Percentiles rank a stretch among this genome's conserved stretches.
These are phyloP conservation scores for Blera fallax DNA, from an alignment of 2,888 invertebrate genomes.

Conservation along the genomic window DNA sequence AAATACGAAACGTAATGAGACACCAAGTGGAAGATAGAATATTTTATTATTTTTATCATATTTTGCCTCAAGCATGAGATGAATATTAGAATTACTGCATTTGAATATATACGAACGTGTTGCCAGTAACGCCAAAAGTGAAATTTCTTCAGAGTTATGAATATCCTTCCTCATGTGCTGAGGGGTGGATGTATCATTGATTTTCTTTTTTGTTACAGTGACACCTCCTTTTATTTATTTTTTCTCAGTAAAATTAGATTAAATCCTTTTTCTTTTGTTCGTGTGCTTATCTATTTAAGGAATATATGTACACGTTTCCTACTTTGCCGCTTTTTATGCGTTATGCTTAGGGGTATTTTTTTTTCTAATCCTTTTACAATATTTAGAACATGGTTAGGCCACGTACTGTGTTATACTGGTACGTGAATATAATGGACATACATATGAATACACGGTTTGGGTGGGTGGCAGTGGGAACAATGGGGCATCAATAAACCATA, in stretches of 20 bases:
- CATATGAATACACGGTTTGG: neutral
- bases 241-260: conserved; percentile 38
- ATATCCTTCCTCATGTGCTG: neutral
- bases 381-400: conserved; percentile 29
- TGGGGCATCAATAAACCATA: conserved; percentile 22
- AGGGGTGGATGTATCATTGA: neutral
- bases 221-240: neutral
- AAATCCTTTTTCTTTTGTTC: conserved; percentile 31
- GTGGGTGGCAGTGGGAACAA: neutral
- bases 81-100: conserved; percentile 13
- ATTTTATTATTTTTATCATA: conserved; percentile 6
- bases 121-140: conserved; percentile 27
- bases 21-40: neutral
- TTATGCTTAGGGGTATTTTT: conserved; percentile 2
- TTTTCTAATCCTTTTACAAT: conserved; percentile 43
- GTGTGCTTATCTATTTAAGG: conserved; percentile 14
- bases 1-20: neutral
- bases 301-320: neutral
- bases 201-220: conserved; percentile 8
- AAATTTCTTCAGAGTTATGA: neutral
- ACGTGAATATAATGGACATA: conserved; percentile 8
- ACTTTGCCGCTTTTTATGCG: neutral
- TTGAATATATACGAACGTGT: conserved; percentile 15
- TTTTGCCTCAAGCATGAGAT: conserved; percentile 8
- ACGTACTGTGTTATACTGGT: conserved; percentile 17